Evolutionary conservation across 2,888 invertebrate genomes (phyloP).

Genomic region (Drosophila nr. fundita): DNA sequence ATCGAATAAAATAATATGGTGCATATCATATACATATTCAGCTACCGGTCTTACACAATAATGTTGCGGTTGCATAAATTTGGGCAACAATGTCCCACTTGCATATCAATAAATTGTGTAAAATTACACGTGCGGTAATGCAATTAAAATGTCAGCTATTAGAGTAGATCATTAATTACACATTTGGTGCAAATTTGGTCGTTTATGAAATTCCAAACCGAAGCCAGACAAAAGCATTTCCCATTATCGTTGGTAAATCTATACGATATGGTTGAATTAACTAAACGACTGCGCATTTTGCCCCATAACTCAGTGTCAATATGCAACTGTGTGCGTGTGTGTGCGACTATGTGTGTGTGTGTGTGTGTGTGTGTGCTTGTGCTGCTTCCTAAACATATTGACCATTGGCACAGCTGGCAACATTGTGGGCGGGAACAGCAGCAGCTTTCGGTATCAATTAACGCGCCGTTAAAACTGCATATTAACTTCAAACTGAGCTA

Average conservation of each 20-base stretch:
- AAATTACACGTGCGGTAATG: conserved; percentile 49
- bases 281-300: conserved; percentile 58
- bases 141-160: conserved; percentile 71
- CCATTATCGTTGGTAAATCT: conserved; percentile 12
- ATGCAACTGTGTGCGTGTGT: conserved; percentile 3
- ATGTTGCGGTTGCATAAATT: conserved; percentile 4
- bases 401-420: conserved; percentile 37
- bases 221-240: conserved; percentile 6
- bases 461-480: conserved; percentile 53
- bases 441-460: conserved; percentile 61
- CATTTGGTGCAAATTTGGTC: conserved; percentile 54
- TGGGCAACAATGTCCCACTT: conserved; percentile 33
- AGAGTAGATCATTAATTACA: conserved; percentile 66
- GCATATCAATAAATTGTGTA: conserved; percentile 53
- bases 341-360: neutral
- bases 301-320: conserved; percentile 69
- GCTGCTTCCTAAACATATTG: conserved; percentile 38
- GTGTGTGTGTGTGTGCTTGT: neutral
- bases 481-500: conserved; percentile 51
- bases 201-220: conserved; percentile 39
- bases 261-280: conserved; percentile 14
- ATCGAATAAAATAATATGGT: conserved; percentile 1
- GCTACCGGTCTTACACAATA: conserved; percentile 38
- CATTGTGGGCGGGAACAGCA: conserved; percentile 59
- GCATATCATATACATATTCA: neutral